Evolutionary conservation across 2,797 vertebrate species (phyloP), one percentile per base, ranked within the genome.

Genomic region (Pseudochaenichthys georgianus): DNA sequence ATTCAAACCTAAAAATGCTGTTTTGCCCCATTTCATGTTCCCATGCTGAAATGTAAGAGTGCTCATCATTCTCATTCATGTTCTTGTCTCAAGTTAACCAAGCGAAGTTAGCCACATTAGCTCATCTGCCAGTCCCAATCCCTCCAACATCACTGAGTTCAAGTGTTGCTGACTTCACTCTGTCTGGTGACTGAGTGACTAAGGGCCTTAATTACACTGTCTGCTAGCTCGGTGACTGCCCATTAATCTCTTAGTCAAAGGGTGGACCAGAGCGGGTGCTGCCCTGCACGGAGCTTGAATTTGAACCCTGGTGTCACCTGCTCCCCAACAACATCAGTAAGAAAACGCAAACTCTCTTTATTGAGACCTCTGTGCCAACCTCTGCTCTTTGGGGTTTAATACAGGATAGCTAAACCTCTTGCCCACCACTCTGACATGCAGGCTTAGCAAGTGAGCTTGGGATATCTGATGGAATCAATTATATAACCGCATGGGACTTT

Each of bases 141-240:
- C 84, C 69, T 60, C 65, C 78, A 43, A 77, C 87, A 84, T 77
- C 86, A 67, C 62, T 9, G 68, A 70, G 79, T 87, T 87, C 74
- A 79, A 86, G 87, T 80, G 78, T 74, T 87, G 87, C 90, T 91
- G 90, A 93, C 93, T 89, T 94, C 91, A 93, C 82, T 84, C 73
- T 54, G 91, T 93, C 93, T 93, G 88, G 80, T 89, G 89, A 89
- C 83, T 74, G 84, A 80, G 87, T 93, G 92, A 94, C 90, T 94
- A 92, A 95, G 89, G 83, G 81, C 80, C 78, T 89, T 94, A 94
- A 95, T 95, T 95, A 95, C 90, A 94, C 86, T 70, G 93, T 95
- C 91, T 95, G 92, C 89, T 78, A 61, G 87, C 83, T 82, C 51
- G 68, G 83, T 82, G 88, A 50, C 93, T 94, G 90, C 90, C 88